Percentiles rank a stretch among this genome's conserved stretches.
Evolutionary conservation across 2,888 invertebrate genomes (phyloP).

Genomic region (Tenthredo amoena): DNA sequence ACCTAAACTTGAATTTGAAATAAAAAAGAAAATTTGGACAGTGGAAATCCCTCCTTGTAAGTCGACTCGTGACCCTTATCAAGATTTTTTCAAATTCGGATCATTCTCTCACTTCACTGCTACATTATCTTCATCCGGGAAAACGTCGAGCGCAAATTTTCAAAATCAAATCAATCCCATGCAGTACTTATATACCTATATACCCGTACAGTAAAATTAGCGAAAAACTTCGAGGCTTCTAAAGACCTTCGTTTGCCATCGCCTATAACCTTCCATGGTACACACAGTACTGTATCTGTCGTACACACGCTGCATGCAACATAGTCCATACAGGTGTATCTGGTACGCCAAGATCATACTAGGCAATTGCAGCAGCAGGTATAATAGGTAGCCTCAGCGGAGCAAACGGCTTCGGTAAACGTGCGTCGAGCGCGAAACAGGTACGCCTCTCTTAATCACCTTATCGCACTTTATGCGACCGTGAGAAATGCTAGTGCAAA

Average conservation of each 20-base stretch:
- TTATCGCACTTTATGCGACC: conserved; percentile 41
- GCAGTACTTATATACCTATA: too few relatives aligned
- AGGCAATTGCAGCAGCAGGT: not conserved
- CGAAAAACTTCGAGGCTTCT: not conserved
- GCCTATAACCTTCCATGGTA: not conserved
- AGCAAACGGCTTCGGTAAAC: conserved; percentile 3
- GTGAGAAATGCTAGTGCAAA: conserved; percentile 36
- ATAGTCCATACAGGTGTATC: not conserved
- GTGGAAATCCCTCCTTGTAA: not conserved
- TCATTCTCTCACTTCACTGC: not conserved
- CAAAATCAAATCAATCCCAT: not conserved
- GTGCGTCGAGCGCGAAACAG: conserved; percentile 28
- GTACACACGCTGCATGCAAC: not conserved
- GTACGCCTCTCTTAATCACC: conserved; percentile 19
- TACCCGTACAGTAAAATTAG: not conserved
- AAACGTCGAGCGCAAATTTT: too few relatives aligned
- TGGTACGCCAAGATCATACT: conserved; percentile 30
- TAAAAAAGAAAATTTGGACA: not conserved
- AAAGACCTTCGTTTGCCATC: not conserved
- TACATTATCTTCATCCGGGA: not conserved
- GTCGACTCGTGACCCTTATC: not conserved
- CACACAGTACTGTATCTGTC: conserved; percentile 22
- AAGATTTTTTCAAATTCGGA: not conserved
- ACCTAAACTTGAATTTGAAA: not conserved
- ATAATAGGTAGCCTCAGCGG: conserved; percentile 11